Evolutionary conservation across 2,113 vertebrate genomes (phyloP).

Genomic region (Nesogale talazaci): DNA sequence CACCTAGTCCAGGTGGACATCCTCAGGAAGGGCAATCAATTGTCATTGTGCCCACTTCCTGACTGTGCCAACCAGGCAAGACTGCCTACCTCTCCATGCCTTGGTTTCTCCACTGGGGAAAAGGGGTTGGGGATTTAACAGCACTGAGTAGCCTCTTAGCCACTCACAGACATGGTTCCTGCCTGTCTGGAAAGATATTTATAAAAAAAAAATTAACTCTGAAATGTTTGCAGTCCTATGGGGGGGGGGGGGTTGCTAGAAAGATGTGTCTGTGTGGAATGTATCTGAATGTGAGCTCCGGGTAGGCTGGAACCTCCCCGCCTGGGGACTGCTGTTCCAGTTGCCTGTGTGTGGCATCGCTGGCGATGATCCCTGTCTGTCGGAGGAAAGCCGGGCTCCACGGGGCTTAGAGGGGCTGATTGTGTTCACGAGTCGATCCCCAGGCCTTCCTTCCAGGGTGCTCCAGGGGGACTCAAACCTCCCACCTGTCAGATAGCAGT

Average conservation of each 20-base stretch:
- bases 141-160: background rate
- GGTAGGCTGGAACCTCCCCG: background rate
- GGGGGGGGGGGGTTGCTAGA: background rate
- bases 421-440: background rate
- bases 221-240: background rate
- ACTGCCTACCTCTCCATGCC: background rate
- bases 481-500: background rate
- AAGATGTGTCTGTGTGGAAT: background rate
- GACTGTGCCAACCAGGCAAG: rapidly evolving
- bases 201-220: background rate
- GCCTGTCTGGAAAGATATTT: slow-evolving; percentile 11
- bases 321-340: background rate
- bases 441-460: background rate
- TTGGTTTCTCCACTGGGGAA: background rate
- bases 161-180: background rate
- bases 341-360: background rate
- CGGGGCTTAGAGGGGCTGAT: background rate
- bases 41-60: background rate
- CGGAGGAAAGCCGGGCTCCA: background rate
- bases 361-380: background rate
- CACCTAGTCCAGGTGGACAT: rapidly evolving
- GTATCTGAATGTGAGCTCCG: rapidly evolving
- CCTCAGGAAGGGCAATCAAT: rapidly evolving
- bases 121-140: background rate
- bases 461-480: background rate